A percentile compares a stretch with the other conserved stretches of the same genome.
phyloP scores from a whole-genome alignment of 2,888 invertebrate genomes.

The Terebella lapidaria region DNA sequence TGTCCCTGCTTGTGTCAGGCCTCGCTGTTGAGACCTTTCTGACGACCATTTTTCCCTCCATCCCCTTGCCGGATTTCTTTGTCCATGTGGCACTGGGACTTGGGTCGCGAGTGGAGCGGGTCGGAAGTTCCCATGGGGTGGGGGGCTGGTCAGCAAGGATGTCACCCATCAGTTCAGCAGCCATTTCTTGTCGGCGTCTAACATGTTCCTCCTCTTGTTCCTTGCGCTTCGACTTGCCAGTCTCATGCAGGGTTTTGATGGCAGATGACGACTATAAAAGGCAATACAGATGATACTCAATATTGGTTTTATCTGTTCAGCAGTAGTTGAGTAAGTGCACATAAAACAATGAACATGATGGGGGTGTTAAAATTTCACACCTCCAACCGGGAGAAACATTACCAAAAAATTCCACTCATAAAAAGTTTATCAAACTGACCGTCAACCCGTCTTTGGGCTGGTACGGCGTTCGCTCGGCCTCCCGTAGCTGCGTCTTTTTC shows the following conservation, averaged over 20 bases:
- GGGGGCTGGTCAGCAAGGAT: conserved; percentile 30
- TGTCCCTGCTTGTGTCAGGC: neutral
- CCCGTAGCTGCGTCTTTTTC: neutral
- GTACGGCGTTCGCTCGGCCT: neutral
- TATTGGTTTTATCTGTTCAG: too few species aligned
- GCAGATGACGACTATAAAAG: too few species aligned
- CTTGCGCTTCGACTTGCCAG: too few species aligned
- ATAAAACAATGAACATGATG: too few species aligned
- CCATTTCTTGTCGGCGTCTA: conserved; percentile 30
- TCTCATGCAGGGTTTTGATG: too few species aligned
- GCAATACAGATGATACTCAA: too few species aligned
- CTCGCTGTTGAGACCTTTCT: neutral
- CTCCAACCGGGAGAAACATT: too few species aligned
- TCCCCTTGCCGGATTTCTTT: neutral
- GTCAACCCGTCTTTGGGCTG: too few species aligned
- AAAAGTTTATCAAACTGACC: too few species aligned
- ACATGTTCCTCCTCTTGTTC: conserved; percentile 16
- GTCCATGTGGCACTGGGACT: neutral
- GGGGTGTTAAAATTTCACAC: too few species aligned
- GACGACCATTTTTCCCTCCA: neutral
- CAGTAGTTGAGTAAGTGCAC: too few species aligned
- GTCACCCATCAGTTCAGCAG: conserved; percentile 36
- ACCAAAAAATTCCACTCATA: too few species aligned
- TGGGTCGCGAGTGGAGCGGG: neutral
- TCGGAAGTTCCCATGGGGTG: neutral